Conservation (phyloP, 2,888 invertebrate genomes). For the Linhomoeus sp. region DNA sequence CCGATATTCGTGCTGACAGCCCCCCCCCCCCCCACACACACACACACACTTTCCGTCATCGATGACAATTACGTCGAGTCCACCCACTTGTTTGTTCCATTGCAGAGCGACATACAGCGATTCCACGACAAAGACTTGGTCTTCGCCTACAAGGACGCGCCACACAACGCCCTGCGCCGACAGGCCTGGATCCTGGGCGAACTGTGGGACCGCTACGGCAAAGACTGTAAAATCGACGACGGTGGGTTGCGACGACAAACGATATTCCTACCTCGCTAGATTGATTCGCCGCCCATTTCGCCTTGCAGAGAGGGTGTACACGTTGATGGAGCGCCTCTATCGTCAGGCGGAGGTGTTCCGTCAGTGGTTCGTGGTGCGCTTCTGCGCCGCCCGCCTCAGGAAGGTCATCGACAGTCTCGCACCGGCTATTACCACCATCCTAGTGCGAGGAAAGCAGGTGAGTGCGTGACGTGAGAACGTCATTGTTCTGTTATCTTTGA, state of each 20-base stretch:
- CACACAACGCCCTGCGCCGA: slow-evolving; percentile 27
- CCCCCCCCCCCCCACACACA: no score
- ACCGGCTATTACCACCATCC: slow-evolving; percentile 87
- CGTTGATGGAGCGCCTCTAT: slow-evolving; percentile 31
- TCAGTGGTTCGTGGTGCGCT: slow-evolving; percentile 45
- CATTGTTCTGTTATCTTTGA: no score
- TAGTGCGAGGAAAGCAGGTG: slow-evolving; percentile 93
- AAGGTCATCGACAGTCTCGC: slow-evolving; percentile 94
- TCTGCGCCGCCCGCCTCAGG: slow-evolving; percentile 73
- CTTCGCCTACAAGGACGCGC: not conserved
- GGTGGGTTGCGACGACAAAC: not conserved
- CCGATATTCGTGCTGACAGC: no score
- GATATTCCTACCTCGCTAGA: not conserved
- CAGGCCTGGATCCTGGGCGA: slow-evolving; percentile 65
- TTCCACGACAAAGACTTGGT: not conserved
- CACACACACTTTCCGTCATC: no score
- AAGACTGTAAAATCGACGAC: slow-evolving; percentile 48
- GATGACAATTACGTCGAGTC: no score
- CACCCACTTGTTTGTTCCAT: no score
- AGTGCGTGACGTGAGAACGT: no score
- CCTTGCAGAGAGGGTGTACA: slow-evolving; percentile 26
- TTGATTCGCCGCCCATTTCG: no score
- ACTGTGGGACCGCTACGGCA: slow-evolving; percentile 57
- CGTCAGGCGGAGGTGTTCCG: slow-evolving; percentile 28
- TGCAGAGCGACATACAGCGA: no score